Percentiles rank a stretch among this genome's conserved stretches.
Conservation (phyloP, 2,888 invertebrate species). For the Rosalia funebris region DNA sequence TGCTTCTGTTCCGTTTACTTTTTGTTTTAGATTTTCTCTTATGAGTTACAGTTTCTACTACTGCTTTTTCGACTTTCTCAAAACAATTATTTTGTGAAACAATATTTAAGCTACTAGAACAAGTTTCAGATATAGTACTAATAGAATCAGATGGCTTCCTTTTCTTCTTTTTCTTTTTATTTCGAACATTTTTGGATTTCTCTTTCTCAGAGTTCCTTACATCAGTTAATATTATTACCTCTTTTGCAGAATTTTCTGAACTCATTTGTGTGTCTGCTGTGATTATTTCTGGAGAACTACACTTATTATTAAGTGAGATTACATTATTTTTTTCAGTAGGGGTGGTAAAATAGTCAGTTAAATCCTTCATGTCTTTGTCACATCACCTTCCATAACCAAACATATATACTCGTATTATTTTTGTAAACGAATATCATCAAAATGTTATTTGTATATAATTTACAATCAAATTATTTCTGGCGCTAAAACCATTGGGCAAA, state of each 20-base stretch:
- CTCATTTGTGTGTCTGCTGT: too few species aligned
- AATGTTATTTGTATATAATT: too few species aligned
- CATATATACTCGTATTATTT: not conserved
- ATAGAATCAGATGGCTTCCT: constrained; percentile 45
- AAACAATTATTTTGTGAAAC: constrained; percentile 41
- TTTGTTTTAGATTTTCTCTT: not conserved
- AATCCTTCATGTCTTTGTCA: constrained; percentile 32
- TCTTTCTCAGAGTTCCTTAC: not conserved
- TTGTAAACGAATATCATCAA: too few species aligned
- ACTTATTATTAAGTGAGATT: too few species aligned
- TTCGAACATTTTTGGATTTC: constrained; percentile 9
- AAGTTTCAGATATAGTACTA: constrained; percentile 42
- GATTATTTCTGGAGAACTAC: too few species aligned
- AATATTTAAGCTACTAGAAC: constrained; percentile 43
- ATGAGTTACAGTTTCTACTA: not conserved
- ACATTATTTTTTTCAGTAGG: constrained; percentile 37
- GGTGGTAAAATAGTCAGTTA: constrained; percentile 46
- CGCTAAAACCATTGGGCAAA: too few species aligned
- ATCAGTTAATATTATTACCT: too few species aligned
- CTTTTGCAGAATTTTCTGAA: too few species aligned
- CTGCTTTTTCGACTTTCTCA: not conserved
- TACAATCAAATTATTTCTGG: not conserved
- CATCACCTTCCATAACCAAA: not conserved
- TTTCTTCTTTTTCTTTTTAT: constrained; percentile 32
- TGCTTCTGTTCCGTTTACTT: not conserved